Evolutionary conservation across 2,888 invertebrate species (phyloP).

Genomic region (Oeneis ivallda): DNA sequence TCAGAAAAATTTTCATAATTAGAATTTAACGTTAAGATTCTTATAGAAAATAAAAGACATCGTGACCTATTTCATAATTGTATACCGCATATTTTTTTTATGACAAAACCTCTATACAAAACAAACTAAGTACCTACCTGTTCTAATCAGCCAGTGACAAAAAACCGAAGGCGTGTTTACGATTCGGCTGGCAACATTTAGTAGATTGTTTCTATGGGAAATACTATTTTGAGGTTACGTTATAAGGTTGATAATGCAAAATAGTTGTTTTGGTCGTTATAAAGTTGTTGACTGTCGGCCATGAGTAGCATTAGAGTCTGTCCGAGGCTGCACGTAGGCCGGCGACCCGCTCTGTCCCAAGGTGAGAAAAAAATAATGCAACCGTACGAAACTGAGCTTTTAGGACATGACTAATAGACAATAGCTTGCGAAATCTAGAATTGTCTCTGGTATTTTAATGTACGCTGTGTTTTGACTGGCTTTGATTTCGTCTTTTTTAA

Average conservation of each 20-base stretch:
- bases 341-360: constrained; percentile 41
- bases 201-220: background rate
- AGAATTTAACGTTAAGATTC: background rate
- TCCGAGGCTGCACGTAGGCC: constrained; percentile 73
- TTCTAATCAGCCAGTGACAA: constrained; percentile 37
- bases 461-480: background rate
- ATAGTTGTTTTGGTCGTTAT: constrained; percentile 48
- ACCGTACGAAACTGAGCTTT: constrained; percentile 51
- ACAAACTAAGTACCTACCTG: constrained; percentile 46
- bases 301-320: constrained; percentile 66
- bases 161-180: constrained; percentile 41
- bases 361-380: constrained; percentile 64
- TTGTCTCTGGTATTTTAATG: constrained; percentile 26
- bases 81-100: constrained; percentile 44
- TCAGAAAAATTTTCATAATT: too few species aligned
- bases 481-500: constrained; percentile 5
- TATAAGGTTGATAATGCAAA: constrained; percentile 30
- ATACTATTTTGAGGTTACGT: background rate
- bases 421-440: constrained; percentile 54
- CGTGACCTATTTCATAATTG: constrained; percentile 27
- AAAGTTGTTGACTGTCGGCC: constrained; percentile 54
- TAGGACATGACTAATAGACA: constrained; percentile 75
- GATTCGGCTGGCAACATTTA: constrained; percentile 29
- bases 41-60: constrained; percentile 11
- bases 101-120: constrained; percentile 38